Evolutionary conservation across 2,113 vertebrate species (phyloP).

Genomic region (Prolemur simus): DNA sequence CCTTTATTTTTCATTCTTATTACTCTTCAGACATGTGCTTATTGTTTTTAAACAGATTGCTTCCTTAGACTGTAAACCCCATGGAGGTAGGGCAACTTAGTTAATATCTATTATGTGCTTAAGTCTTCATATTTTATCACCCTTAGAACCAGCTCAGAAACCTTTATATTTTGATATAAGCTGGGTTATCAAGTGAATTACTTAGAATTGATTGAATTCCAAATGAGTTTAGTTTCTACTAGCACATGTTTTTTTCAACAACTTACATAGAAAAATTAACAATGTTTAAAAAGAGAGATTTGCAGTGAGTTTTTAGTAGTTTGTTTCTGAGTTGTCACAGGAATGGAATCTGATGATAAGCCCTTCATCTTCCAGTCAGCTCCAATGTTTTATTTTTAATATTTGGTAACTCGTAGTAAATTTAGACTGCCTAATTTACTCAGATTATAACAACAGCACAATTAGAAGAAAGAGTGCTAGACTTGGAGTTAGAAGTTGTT

Average conservation of each 20-base stretch:
- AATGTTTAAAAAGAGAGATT: not conserved
- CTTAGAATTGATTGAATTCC: not conserved
- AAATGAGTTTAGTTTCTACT: not conserved
- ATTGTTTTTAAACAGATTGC: not conserved
- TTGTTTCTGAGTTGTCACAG: not conserved
- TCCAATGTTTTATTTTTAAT: not conserved
- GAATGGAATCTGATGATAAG: not conserved
- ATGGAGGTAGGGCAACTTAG: not conserved
- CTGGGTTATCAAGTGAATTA: not conserved
- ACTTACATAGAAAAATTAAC: not conserved
- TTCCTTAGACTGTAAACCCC: not conserved
- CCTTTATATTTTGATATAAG: not conserved
- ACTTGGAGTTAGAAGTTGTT: not conserved
- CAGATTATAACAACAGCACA: not conserved
- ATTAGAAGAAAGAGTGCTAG: not conserved
- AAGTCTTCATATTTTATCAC: not conserved
- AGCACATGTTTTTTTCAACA: not conserved
- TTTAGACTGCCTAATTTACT: not conserved
- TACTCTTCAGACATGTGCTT: not conserved
- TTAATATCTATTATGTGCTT: not conserved
- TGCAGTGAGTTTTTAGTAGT: not conserved
- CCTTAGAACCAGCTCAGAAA: not conserved
- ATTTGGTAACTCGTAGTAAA: not conserved
- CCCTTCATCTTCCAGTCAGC: not conserved
- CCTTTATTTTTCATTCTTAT: not conserved